Percentiles rank a stretch among this genome's conserved stretches.
These are phyloP conservation scores for Xiphophorus maculatus DNA, from an alignment of 2,113 vertebrate species.

Conservation along the genomic window DNA sequence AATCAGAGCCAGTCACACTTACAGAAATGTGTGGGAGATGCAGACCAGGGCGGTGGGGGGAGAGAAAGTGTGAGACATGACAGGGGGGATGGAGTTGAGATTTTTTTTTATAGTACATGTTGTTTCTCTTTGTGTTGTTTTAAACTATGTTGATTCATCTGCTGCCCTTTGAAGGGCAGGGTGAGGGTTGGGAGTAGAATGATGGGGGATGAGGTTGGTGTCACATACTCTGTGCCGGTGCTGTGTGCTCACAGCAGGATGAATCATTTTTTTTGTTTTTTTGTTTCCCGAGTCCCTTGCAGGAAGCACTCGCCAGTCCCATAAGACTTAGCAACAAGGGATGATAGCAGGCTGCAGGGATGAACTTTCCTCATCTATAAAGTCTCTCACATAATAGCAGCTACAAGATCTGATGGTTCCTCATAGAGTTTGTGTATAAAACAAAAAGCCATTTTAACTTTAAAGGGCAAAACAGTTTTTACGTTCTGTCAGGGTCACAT, in stretches of 20 bases:
- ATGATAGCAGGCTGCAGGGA: not conserved
- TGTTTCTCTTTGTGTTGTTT: conserved; percentile 29
- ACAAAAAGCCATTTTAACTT: too few relatives aligned
- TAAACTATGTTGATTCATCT: conserved; percentile 44
- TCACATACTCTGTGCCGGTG: conserved; percentile 27
- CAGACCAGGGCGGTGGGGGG: conserved; percentile 1
- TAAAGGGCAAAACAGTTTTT: too few relatives aligned
- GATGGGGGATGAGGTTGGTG: conserved; percentile 35
- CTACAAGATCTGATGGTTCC: not conserved
- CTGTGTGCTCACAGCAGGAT: conserved; percentile 30
- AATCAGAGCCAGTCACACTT: conserved; percentile 48
- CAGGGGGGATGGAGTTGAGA: conserved; percentile 27
- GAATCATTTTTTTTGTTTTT: conserved; percentile 45
- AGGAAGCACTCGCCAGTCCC: conserved; percentile 35
- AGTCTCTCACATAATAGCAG: not conserved
- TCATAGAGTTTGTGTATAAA: too few relatives aligned
- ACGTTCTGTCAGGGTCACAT: too few relatives aligned
- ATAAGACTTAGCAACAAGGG: not conserved
- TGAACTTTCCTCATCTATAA: conserved; percentile 10
- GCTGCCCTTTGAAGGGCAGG: conserved; percentile 50
- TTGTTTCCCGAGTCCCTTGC: conserved; percentile 2
- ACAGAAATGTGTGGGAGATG: conserved; percentile 65
- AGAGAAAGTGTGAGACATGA: conserved; percentile 58
- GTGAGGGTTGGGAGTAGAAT: conserved; percentile 34
- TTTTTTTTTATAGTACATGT: conserved; percentile 17